Conservation (phyloP, 2,113 vertebrate genomes). For the Myxocyprinus asiaticus region DNA sequence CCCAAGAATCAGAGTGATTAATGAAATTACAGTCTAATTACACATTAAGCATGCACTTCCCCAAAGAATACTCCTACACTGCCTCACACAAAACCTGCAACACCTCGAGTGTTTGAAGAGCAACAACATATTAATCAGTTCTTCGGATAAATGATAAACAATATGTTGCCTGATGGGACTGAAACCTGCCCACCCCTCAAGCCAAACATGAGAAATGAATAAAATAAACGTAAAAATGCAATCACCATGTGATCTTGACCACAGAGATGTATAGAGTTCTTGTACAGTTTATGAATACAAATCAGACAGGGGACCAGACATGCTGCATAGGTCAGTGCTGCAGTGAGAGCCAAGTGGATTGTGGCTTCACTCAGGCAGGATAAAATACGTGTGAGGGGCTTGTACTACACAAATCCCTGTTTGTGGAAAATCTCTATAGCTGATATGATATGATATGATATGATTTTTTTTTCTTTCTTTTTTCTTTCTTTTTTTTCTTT, state of each 20-base stretch:
- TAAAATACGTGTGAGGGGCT: constrained; percentile 6
- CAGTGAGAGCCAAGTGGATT: neutral
- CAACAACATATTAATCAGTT: constrained; percentile 28
- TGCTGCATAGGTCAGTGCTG: constrained; percentile 22
- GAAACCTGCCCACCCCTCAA: neutral
- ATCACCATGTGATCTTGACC: neutral
- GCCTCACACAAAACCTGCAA: neutral
- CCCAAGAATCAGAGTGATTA: constrained; percentile 21
- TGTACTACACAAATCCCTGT: neutral
- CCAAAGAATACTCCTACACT: constrained; percentile 13
- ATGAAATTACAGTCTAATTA: constrained; percentile 31
- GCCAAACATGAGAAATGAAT: neutral
- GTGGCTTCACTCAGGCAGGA: constrained; percentile 3
- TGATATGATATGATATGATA: too few species aligned
- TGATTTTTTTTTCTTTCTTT: too few species aligned
- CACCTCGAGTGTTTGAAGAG: constrained; percentile 23
- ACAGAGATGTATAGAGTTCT: constrained; percentile 17
- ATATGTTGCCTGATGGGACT: constrained; percentile 4
- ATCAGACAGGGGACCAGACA: neutral
- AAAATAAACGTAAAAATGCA: neutral
- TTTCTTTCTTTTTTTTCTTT: too few species aligned
- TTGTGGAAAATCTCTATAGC: neutral
- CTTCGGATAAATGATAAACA: constrained; percentile 9
- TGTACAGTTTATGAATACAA: constrained; percentile 15
- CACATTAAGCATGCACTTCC: constrained; percentile 8